Evolutionary conservation across 2,113 vertebrate species (phyloP), one percentile per base, ranked within the genome.

Genomic region (Nannospalax galili): DNA sequence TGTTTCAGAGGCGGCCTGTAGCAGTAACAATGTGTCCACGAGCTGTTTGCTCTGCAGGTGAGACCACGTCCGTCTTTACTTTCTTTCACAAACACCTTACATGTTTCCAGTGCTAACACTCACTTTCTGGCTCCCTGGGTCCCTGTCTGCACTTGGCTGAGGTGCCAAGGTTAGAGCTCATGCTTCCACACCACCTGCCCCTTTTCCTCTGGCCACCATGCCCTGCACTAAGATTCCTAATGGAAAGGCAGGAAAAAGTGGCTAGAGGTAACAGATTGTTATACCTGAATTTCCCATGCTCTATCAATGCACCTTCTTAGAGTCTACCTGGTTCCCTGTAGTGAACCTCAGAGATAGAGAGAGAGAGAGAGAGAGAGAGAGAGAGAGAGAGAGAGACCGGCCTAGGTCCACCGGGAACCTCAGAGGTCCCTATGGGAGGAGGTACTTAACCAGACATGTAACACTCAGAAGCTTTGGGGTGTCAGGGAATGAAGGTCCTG

Each of bases 61-160:
- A 26, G 5, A 4, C 26, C 26, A 5, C 10, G 0, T 1, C 4
- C 0, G 0, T 35, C 84, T 45, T 1, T 15, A 17, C 65, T 52
- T 28, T 40, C 32, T 32, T 37, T 12, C 30, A 40, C 20, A 11
- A 4, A n/a, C 5, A 0, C 35, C 65, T 24, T 58, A 1, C 20
- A 45, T 58, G 75, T 60, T n/a, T 20, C 69, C 8, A 2, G 0
- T 20, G 35, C 42, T 30, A 17, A 32, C 2, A 48, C 48, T 67
- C 24, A 45, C 24, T 37, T 2, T 3, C 1, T 6, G 35, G 35
- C 35, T 86, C 19, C 22, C 69, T 40, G 9, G 3, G 7, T 2
- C 30, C 19, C 40, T 15, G 20, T 64, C 74, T 85, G 40, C 42
- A 4, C 16, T 1, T 35, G 26, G 5, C 40, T 5, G 15, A 42